Evolutionary conservation across 2,113 vertebrate genomes (phyloP).

Genomic region (Marmota monax): DNA sequence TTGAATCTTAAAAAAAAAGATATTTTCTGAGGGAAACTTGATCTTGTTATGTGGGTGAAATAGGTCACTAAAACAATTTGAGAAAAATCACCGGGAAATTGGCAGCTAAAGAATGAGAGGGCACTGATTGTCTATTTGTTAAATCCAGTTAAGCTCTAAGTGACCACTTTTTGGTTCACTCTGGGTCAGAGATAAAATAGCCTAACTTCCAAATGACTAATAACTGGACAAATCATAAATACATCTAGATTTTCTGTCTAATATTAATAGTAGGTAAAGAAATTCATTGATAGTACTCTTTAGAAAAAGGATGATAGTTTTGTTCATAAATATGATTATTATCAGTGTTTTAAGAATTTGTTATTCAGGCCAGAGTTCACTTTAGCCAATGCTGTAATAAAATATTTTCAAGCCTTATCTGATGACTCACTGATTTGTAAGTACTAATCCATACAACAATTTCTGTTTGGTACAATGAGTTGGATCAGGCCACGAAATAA

Average conservation of each 20-base stretch:
- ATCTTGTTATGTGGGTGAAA: background rate
- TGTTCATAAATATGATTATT: background rate
- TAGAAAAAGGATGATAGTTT: conserved; percentile 15
- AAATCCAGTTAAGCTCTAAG: background rate
- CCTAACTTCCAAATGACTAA: background rate
- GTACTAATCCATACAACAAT: background rate
- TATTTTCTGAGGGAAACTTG: conserved; percentile 23
- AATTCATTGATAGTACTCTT: background rate
- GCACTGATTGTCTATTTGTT: background rate
- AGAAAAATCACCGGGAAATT: background rate
- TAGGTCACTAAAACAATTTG: conserved; percentile 34
- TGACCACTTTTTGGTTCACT: background rate
- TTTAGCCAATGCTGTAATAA: conserved; percentile 5
- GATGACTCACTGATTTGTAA: background rate
- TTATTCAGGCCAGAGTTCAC: background rate
- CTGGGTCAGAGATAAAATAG: conserved; percentile 52
- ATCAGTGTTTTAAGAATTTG: conserved; percentile 42
- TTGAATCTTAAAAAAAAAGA: background rate
- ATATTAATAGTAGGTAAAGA: conserved; percentile 18
- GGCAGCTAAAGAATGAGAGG: background rate
- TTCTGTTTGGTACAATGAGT: background rate
- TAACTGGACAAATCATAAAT: conserved; percentile 23
- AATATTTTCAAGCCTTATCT: conserved; percentile 46
- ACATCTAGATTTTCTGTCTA: conserved; percentile 13
- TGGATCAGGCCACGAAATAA: background rate